Base-by-base conservation (phyloP, 2,888 invertebrate genomes). In the Drosophila fulvimacula region DNA sequence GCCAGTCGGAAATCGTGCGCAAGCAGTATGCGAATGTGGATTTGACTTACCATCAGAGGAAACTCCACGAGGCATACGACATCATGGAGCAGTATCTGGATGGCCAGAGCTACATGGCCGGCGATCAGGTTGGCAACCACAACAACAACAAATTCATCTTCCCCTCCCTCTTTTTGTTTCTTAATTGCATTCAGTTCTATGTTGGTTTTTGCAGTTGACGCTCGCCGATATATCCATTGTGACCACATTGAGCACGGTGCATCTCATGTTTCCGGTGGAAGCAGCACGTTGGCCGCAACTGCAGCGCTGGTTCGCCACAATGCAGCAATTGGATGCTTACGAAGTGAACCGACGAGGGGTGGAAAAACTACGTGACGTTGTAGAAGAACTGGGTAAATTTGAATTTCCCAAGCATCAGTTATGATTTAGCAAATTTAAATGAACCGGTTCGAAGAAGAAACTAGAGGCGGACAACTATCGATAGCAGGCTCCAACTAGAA, bases 211-310 rank as follows among this genome's bases (percentile, higher is more conserved):
- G 65, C 38, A 92, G 92, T 68, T 91, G 69, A 92, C 92, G 53
- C 91, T 93, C 68, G 93, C 93, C 51, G 93, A 93, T 84, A 88
- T 93, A 73, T 92, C 93, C 44, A 89, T 93, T 59, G 89, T 93
- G 68, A 90, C 93, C 69, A 92, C 93, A 72, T 63, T 93, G 59
- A 92, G 92, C 60, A 92, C 92, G n/a, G 88, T 92, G 36, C 88
- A 92, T 89, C 88, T 93, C 66, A 85, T 93, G 81, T 93, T 93
- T 82, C 93, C 93, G 15, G 82, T 93, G 49, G 89, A 88, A 34
- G 60, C 80, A 3, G 17, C 44, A 15, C 89, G 91, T 61, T 93
- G 91, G 90, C 93, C 93, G 21, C 90, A 82, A 39, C 61, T 93
- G 52, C 66, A 72, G 19, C 69, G 76, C 46, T 93, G 92, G 92